Evolutionary conservation across 2,113 vertebrate genomes (phyloP).

Genomic region (Thunnus maccoyii): DNA sequence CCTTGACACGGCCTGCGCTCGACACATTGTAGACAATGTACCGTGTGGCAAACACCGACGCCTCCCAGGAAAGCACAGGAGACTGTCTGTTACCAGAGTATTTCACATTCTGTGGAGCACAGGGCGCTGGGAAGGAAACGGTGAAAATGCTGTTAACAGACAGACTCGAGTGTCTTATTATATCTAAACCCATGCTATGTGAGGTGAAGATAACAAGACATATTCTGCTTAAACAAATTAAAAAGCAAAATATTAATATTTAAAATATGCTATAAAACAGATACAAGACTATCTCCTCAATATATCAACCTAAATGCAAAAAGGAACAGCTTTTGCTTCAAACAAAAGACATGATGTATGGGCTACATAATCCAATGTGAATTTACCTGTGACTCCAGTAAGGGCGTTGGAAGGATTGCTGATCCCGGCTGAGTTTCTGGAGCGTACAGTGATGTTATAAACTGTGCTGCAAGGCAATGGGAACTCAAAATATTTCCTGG

Average conservation of each 20-base stretch:
- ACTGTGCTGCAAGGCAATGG: conserved; percentile 81
- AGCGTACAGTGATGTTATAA: conserved; percentile 74
- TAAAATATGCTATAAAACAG: too few relatives aligned
- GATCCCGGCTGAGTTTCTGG: conserved; percentile 77
- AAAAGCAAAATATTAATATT: too few relatives aligned
- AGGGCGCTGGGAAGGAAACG: conserved; percentile 74
- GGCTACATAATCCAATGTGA: not conserved
- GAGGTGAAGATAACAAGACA: too few relatives aligned
- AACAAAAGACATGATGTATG: not conserved
- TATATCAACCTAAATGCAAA: too few relatives aligned
- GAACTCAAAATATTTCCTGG: conserved; percentile 79
- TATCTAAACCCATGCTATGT: not conserved
- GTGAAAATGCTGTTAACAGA: not conserved
- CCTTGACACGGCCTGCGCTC: not conserved
- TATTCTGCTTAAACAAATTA: too few relatives aligned
- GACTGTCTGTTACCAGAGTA: conserved; percentile 51
- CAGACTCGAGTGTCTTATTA: not conserved
- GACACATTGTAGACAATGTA: conserved; percentile 74
- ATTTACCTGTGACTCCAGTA: conserved; percentile 77
- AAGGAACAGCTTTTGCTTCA: too few relatives aligned
- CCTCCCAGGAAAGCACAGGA: conserved; percentile 72
- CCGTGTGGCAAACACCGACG: conserved; percentile 65
- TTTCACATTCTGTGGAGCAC: conserved; percentile 67
- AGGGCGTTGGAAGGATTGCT: conserved; percentile 65
- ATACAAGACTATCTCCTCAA: too few relatives aligned